These are phyloP conservation scores for Mionectes macconnelli DNA, from an alignment of 2,113 vertebrate genomes.

Conservation along the genomic window DNA sequence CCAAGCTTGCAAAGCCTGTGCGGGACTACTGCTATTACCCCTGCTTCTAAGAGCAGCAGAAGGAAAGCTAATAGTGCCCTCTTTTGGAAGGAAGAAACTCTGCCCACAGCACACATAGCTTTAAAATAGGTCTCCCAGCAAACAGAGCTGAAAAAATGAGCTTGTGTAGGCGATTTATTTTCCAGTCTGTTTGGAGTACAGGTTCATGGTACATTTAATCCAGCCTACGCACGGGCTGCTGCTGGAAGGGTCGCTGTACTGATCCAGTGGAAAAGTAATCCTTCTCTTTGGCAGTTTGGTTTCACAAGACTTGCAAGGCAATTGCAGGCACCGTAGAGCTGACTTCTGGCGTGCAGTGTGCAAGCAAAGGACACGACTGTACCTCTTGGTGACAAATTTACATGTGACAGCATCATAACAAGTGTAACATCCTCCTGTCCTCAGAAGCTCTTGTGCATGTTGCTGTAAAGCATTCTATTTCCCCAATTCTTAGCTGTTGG, in stretches of 20 bases:
- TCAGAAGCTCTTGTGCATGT: background rate
- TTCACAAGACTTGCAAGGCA: background rate
- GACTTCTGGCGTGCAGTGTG: background rate
- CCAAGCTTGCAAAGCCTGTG: background rate
- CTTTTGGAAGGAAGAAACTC: constrained; percentile 8
- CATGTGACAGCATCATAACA: background rate
- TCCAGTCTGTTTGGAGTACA: background rate
- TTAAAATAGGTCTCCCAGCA: background rate
- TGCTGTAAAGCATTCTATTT: background rate
- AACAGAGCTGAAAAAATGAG: background rate
- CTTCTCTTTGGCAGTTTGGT: background rate
- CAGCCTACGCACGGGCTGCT: background rate
- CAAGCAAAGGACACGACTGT: rapidly evolving
- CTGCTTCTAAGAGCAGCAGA: background rate
- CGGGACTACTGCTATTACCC: background rate
- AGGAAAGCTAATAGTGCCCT: constrained; percentile 29
- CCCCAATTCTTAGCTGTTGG: background rate
- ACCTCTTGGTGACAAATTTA: background rate
- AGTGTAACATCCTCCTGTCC: background rate
- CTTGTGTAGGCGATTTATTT: background rate
- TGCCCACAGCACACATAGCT: background rate
- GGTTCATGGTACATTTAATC: constrained; percentile 12
- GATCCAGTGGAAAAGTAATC: background rate
- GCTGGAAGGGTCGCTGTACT: background rate
- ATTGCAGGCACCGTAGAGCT: background rate